Base-by-base conservation (phyloP, 2,797 vertebrate genomes). In the Gymnodraco acuticeps region DNA sequence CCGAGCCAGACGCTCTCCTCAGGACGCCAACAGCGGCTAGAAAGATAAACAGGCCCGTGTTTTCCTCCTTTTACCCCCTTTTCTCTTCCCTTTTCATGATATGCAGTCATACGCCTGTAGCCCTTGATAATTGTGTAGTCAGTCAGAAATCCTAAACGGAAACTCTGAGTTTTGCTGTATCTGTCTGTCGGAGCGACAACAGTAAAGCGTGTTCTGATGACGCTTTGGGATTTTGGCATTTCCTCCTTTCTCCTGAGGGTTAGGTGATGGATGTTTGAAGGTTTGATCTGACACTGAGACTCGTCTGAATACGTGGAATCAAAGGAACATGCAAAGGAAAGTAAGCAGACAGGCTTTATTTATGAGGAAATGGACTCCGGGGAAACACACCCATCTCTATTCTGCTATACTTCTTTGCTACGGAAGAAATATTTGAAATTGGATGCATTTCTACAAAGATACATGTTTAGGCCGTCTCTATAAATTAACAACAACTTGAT, bases 71-170 rank as follows among this genome's bases (percentile, higher is more conserved):
- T 85, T 62, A 64, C 67, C 73, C 80, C 60, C 47, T 78, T 83
- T 80, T 84, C 75, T 81, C 70, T 67, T 45, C 77, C 19, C 66
- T 63, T 81, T 83, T 78, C 64, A 70, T 86, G 90, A 90, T 85
- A 82, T 42, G 78, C 81, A 73, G 80, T 81, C 87, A 50, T 65
- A 79, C 77, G 77, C 83, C 70, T 84, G 16, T 78, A 82, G 84
- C 78, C 87, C 81, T 83, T 87, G 88, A 89, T 93, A 88, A 93
- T 93, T 80, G 89, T 86, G 90, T 70, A 87, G 92, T 93, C 92
- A 91, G 87, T 93, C 91, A 91, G 75, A 86, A 89, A 87, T 84
- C 85, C 88, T 67, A 55, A 89, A 81, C 55, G 58, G 67, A 76
- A 84, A 86, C 46, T 78, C 78, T 0, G 78, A 84, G 66, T 89